Percentiles rank a stretch among this genome's conserved stretches.
These are phyloP conservation scores for Sceliomorpha sp. DNA, from an alignment of 2,888 invertebrate genomes.

Conservation along the genomic window DNA sequence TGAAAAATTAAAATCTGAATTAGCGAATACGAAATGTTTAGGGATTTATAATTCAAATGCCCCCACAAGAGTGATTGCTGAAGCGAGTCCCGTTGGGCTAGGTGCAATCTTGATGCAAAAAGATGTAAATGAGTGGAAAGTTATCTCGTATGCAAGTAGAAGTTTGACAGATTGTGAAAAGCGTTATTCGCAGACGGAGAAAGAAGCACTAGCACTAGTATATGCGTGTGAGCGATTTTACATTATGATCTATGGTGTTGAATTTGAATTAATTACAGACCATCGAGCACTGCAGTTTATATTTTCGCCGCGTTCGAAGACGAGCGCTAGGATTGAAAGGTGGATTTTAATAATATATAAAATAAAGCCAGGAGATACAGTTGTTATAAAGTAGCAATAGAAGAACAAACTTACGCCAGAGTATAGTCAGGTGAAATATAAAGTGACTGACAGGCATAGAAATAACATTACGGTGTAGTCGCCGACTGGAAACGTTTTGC, in stretches of 20 bases:
- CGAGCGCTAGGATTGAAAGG: conserved; percentile 69
- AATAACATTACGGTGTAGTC: no score
- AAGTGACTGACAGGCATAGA: no score
- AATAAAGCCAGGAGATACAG: no score
- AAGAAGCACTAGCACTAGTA: conserved; percentile 69
- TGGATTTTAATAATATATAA: conserved; percentile 70
- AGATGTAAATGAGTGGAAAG: conserved; percentile 11
- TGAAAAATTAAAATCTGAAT: conserved; percentile 2
- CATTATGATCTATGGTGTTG: conserved; percentile 73
- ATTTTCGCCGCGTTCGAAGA: conserved; percentile 65
- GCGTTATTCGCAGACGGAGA: conserved; percentile 66
- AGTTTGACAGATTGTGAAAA: conserved; percentile 29
- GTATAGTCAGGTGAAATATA: no score
- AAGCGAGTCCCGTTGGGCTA: conserved; percentile 66
- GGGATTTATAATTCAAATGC: conserved; percentile 4
- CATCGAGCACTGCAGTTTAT: conserved; percentile 73
- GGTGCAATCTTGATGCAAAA: conserved; percentile 62
- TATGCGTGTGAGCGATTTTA: conserved; percentile 75
- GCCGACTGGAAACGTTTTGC: no score
- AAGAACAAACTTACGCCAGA: no score
- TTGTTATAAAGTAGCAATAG: no score
- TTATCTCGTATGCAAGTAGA: conserved; percentile 40
- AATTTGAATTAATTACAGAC: conserved; percentile 72
- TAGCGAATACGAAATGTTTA: conserved; percentile 30
- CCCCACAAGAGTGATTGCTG: conserved; percentile 63